phyloP scores from a whole-genome alignment of 2,797 vertebrate genomes.

The Clarias fuscus region DNA sequence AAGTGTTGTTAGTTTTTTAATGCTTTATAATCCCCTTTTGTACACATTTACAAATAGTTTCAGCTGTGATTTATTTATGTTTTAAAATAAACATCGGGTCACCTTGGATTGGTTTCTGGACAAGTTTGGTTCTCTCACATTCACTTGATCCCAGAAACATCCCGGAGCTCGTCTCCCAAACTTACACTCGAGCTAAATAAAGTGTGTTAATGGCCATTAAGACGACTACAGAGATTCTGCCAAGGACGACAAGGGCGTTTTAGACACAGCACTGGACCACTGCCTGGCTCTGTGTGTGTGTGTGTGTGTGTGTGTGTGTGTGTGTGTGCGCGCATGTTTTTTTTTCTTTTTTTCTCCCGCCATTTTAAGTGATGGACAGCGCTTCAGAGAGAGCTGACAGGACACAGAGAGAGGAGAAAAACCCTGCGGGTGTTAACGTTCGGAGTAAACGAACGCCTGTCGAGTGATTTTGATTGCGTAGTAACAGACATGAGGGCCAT shows the following conservation, averaged over 20 bases:
- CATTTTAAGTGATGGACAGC: background rate
- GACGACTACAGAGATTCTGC: constrained; percentile 17
- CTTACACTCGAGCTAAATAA: constrained; percentile 31
- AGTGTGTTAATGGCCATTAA: background rate
- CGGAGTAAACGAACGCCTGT: background rate
- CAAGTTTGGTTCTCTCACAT: background rate
- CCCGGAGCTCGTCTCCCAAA: constrained; percentile 4
- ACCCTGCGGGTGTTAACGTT: background rate
- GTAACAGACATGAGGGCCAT: background rate
- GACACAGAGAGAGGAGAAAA: background rate
- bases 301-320: background rate
- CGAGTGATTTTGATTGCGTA: background rate
- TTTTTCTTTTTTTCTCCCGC: too few relatives aligned
- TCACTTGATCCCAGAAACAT: constrained; percentile 17
- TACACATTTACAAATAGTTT: background rate
- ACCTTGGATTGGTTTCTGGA: constrained; percentile 3
- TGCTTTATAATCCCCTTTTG: background rate
- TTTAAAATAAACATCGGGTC: background rate
- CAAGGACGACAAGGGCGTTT: constrained; percentile 2
- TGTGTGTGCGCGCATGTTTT: too few relatives aligned
- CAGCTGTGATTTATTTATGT: background rate
- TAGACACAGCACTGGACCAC: background rate
- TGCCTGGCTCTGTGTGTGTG: background rate
- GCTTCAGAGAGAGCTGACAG: background rate
- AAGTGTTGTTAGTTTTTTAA: too few relatives aligned